A percentile compares a stretch with the other conserved stretches of the same genome.
Conservation (phyloP, 2,797 vertebrate genomes). For the Coendou prehensilis region DNA sequence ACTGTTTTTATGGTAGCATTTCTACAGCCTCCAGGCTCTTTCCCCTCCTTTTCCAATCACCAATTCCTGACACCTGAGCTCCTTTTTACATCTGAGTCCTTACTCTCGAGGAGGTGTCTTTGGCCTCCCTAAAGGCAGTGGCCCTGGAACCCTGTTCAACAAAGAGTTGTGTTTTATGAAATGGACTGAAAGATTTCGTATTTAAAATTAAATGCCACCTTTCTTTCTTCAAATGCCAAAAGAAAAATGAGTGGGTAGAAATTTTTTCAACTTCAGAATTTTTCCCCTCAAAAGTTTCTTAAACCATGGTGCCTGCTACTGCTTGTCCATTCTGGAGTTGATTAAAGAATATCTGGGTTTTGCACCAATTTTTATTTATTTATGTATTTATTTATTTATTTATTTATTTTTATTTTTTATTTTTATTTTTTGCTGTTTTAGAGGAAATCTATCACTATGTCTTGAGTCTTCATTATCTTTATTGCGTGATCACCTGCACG, state of each 20-base stretch:
- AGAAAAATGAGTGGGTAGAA: not conserved
- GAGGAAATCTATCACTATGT: not conserved
- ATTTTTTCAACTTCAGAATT: not conserved
- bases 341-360: conserved; percentile 18
- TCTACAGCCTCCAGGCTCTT: not conserved
- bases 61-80: not conserved
- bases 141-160: not conserved
- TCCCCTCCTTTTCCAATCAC: conserved; percentile 8
- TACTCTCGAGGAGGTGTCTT: not conserved
- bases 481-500: not conserved
- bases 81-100: not conserved
- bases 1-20: not conserved
- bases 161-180: not conserved
- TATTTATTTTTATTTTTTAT: not conserved
- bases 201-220: not conserved
- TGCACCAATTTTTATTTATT: not conserved
- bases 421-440: not conserved
- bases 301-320: not conserved
- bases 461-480: not conserved
- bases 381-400: no score
- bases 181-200: not conserved
- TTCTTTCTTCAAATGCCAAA: not conserved
- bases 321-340: not conserved
- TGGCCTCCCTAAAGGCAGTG: not conserved
- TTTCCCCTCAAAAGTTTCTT: not conserved